Evolutionary conservation across 1,140 invertebrate genomes (phyloP).

Genomic region (Globodera ellingtonae): DNA sequence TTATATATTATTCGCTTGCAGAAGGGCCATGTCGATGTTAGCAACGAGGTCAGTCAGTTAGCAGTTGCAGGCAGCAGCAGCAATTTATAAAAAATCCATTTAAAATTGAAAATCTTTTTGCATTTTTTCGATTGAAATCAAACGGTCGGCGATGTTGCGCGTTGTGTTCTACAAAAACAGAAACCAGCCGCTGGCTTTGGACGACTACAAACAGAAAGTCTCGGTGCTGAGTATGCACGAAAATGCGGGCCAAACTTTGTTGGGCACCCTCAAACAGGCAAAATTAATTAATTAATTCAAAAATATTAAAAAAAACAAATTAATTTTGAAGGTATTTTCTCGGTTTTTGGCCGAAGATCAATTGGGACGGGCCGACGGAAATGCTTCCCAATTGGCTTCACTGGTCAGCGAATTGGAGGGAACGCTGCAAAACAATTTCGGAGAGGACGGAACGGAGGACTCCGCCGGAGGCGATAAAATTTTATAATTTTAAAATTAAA

Average conservation of each 20-base stretch:
- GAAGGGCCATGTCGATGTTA: conserved; percentile 58
- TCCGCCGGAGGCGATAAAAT: neutral
- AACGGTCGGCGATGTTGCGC: conserved; percentile 43
- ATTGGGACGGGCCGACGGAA: neutral
- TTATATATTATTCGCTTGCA: conserved; percentile 29
- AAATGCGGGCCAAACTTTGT: conserved; percentile 52
- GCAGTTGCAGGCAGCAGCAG: neutral
- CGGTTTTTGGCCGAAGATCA: conserved; percentile 11
- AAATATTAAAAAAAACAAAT: neutral
- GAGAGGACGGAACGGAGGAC: neutral
- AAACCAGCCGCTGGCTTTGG: conserved; percentile 43
- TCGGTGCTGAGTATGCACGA: conserved; percentile 60
- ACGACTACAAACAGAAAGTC: conserved; percentile 59
- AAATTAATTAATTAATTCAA: neutral
- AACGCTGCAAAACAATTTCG: conserved; percentile 24
- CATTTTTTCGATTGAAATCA: conserved; percentile 1
- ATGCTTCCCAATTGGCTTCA: neutral
- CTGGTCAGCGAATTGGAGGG: conserved; percentile 56
- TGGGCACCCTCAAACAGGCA: conserved; percentile 58
- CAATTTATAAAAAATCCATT: neutral
- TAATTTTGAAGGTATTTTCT: neutral
- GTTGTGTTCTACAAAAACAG: conserved; percentile 63
- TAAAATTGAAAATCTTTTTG: neutral
- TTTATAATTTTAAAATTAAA: conserved; percentile 13
- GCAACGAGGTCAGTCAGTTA: conserved; percentile 41